These are phyloP conservation scores for Tenthredo amoena DNA, from an alignment of 2,888 invertebrate genomes.

Conservation along the genomic window DNA sequence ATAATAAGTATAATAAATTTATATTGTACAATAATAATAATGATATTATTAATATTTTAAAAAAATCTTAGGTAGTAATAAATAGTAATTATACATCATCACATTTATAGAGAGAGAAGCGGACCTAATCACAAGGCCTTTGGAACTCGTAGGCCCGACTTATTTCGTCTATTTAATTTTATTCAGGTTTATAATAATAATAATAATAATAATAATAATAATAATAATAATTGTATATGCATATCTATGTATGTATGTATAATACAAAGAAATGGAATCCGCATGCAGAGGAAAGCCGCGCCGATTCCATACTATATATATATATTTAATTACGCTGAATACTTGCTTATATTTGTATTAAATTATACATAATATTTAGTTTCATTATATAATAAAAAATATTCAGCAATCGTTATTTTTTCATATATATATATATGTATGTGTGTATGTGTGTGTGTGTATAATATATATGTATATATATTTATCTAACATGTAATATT, in stretches of 20 bases:
- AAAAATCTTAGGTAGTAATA: conserved; percentile 54
- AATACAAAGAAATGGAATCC: conserved; percentile 57
- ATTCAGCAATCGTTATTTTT: not conserved
- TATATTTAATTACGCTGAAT: not conserved
- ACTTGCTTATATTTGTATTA: not conserved
- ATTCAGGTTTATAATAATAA: conserved; percentile 47
- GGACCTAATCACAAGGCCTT: conserved; percentile 56
- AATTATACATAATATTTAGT: conserved; percentile 30
- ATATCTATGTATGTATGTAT: conserved; percentile 45
- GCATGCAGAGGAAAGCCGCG: conserved; percentile 39
- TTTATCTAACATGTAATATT: conserved; percentile 20
- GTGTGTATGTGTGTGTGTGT: no score
- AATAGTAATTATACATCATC: conserved; percentile 68
- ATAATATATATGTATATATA: not conserved
- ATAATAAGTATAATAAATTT: not conserved
- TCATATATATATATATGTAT: not conserved
- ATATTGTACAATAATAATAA: conserved; percentile 63
- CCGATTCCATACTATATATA: conserved; percentile 18
- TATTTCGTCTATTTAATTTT: conserved; percentile 50
- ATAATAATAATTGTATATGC: conserved; percentile 10
- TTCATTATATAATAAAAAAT: conserved; percentile 11
- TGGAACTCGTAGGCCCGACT: conserved; percentile 59
- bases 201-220: conserved; percentile 33
- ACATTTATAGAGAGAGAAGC: conserved; percentile 66
- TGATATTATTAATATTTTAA: conserved; percentile 57